Percentiles rank a stretch among this genome's conserved stretches.
These are phyloP conservation scores for Drosophila lowei DNA, from an alignment of 1,140 invertebrate genomes.

Conservation along the genomic window DNA sequence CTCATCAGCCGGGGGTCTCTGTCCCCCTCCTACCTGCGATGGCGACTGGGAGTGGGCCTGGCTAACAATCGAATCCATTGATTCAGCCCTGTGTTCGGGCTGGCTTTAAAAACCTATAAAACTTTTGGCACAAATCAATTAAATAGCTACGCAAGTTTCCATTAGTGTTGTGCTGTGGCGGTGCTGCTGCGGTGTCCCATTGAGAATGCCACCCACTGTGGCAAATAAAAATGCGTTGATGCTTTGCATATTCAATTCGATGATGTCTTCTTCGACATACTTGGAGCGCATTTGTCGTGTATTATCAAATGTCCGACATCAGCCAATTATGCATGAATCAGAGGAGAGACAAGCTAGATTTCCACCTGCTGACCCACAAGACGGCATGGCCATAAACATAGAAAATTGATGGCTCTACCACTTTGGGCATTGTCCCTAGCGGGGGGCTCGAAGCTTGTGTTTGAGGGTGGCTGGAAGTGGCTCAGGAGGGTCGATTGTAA, in stretches of 20 bases:
- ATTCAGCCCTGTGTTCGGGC: constrained; percentile 8
- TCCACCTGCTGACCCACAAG: constrained; percentile 71
- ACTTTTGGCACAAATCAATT: constrained; percentile 76
- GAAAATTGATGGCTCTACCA: constrained; percentile 32
- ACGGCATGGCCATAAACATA: constrained; percentile 25
- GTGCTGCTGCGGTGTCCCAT: constrained; percentile 27
- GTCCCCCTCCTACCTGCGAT: constrained; percentile 1
- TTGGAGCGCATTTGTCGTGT: constrained; percentile 42
- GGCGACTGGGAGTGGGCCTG: constrained; percentile 10
- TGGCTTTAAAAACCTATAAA: constrained; percentile 59
- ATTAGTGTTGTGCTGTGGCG: constrained; percentile 1
- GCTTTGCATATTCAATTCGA: constrained; percentile 67
- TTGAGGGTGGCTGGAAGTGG: not conserved
- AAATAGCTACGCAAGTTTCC: constrained; percentile 54
- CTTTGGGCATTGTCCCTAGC: constrained; percentile 4
- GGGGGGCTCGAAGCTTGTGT: not conserved
- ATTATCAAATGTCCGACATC: constrained; percentile 60
- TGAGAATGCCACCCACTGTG: constrained; percentile 73
- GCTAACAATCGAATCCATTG: constrained; percentile 33
- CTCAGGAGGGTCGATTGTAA: constrained; percentile 28
- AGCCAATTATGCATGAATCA: constrained; percentile 43
- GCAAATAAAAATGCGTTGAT: constrained; percentile 64
- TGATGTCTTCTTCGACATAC: constrained; percentile 25
- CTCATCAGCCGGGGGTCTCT: constrained; percentile 24
- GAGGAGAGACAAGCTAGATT: constrained; percentile 34